Conservation (phyloP, 2,888 invertebrate species). For the Aradus depressus region DNA sequence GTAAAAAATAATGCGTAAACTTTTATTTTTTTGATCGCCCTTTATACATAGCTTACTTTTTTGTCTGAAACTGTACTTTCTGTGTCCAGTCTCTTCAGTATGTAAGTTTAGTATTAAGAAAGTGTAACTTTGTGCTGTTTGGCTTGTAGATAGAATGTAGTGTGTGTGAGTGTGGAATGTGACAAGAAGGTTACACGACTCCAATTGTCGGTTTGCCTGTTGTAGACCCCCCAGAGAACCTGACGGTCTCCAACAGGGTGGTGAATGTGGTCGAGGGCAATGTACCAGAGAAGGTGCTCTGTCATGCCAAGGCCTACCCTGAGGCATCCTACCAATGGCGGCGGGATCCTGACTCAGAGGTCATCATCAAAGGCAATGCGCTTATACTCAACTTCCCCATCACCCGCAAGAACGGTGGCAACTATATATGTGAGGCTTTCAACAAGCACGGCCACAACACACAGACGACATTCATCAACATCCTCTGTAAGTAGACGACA, state of each 20-base stretch:
- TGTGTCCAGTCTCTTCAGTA: too few relatives aligned
- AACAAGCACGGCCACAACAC: conserved; percentile 66
- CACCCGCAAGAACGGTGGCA: conserved; percentile 58
- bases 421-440: conserved; percentile 64
- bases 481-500: conserved; percentile 61
- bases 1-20: too few relatives aligned
- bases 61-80: too few relatives aligned
- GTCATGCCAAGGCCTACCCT: conserved; percentile 54
- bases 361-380: conserved; percentile 37
- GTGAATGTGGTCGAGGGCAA: conserved; percentile 47
- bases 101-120: not conserved
- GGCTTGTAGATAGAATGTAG: not conserved
- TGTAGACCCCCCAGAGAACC: conserved; percentile 73
- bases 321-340: conserved; percentile 63
- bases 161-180: not conserved
- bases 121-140: not conserved
- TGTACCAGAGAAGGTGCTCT: conserved; percentile 45
- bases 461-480: conserved; percentile 59
- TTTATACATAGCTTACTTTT: too few relatives aligned
- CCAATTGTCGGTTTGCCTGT: conserved; percentile 9
- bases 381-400: conserved; percentile 55
- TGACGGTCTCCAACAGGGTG: conserved; percentile 51
- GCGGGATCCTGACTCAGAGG: conserved; percentile 45
- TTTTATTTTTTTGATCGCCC: too few relatives aligned
- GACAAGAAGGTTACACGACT: conserved; percentile 7